Evolutionary conservation across 2,888 invertebrate genomes (phyloP).

Genomic region (Chalcosyrphus nemorum): DNA sequence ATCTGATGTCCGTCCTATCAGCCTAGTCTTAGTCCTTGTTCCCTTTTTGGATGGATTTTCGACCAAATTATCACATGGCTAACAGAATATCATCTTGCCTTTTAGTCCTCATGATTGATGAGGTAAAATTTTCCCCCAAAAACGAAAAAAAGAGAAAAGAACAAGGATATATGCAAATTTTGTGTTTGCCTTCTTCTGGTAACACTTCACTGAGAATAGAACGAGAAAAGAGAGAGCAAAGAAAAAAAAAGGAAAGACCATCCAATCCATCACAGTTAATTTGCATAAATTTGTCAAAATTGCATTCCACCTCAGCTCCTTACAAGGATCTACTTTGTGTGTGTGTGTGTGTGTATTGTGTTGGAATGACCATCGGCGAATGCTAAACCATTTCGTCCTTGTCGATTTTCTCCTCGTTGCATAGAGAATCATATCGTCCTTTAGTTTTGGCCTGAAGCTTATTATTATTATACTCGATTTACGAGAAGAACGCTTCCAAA

Average conservation of each 20-base stretch:
- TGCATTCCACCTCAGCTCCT: conserved; percentile 48
- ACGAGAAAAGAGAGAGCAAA: background rate
- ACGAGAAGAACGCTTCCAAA: conserved; percentile 13
- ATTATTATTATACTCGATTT: conserved; percentile 62
- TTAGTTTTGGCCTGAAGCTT: conserved; percentile 62
- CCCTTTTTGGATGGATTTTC: conserved; percentile 27
- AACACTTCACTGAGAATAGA: conserved; percentile 5
- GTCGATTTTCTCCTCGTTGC: conserved; percentile 47
- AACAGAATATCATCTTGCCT: conserved; percentile 54
- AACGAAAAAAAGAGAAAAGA: conserved; percentile 2
- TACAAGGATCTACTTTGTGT: too few relatives aligned
- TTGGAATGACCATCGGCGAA: conserved; percentile 35
- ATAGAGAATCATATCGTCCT: conserved; percentile 28
- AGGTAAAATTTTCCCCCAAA: conserved; percentile 29
- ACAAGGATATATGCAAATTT: conserved; percentile 62
- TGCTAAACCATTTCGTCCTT: conserved; percentile 19
- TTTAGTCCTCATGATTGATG: conserved; percentile 65
- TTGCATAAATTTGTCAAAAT: conserved; percentile 73
- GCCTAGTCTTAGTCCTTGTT: background rate
- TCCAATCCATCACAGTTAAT: conserved; percentile 70
- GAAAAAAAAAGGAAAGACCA: conserved; percentile 25
- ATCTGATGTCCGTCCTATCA: conserved; percentile 43
- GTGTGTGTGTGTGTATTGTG: too few relatives aligned
- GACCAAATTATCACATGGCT: conserved; percentile 64
- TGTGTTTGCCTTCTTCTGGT: conserved; percentile 25